Percentiles rank a stretch among this genome's conserved stretches.
These are phyloP conservation scores for Drosophila lini DNA, from an alignment of 1,140 invertebrate genomes.

Conservation along the genomic window DNA sequence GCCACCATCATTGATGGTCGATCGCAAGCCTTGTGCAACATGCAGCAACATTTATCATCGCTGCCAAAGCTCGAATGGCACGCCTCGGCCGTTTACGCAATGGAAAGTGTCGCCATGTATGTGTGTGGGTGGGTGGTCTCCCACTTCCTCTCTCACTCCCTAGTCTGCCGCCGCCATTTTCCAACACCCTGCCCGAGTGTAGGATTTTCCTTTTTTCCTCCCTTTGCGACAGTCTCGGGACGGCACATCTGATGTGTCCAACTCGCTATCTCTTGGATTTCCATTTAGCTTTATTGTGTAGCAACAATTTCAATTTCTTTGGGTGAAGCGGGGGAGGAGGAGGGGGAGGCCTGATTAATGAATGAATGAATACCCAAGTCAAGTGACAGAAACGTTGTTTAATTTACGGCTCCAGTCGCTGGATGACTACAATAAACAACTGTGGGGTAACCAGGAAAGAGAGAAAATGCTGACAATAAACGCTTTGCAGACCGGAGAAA, in stretches of 20 bases:
- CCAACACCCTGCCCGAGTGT: neutral
- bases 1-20: constrained; percentile 52
- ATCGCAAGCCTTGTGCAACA: constrained; percentile 57
- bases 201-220: constrained; percentile 9
- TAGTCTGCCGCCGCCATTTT: neutral
- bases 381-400: constrained; percentile 51
- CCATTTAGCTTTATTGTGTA: constrained; percentile 50
- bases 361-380: constrained; percentile 41
- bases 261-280: constrained; percentile 54
- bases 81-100: constrained; percentile 61
- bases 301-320: constrained; percentile 41
- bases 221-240: constrained; percentile 4
- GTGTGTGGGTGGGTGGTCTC: constrained; percentile 53
- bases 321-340: neutral
- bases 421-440: constrained; percentile 22
- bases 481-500: constrained; percentile 15
- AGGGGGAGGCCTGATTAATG: constrained; percentile 63
- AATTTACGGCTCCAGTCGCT: constrained; percentile 39
- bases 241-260: constrained; percentile 25
- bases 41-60: constrained; percentile 71
- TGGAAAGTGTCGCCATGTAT: constrained; percentile 58
- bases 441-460: constrained; percentile 22
- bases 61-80: constrained; percentile 37
- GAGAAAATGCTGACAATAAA: constrained; percentile 41
- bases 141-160: constrained; percentile 16